Evolutionary conservation across 30 jellyfish, hydroid and myxozoan species (phyloP).

Genomic region (Catostylus mosaicus): DNA sequence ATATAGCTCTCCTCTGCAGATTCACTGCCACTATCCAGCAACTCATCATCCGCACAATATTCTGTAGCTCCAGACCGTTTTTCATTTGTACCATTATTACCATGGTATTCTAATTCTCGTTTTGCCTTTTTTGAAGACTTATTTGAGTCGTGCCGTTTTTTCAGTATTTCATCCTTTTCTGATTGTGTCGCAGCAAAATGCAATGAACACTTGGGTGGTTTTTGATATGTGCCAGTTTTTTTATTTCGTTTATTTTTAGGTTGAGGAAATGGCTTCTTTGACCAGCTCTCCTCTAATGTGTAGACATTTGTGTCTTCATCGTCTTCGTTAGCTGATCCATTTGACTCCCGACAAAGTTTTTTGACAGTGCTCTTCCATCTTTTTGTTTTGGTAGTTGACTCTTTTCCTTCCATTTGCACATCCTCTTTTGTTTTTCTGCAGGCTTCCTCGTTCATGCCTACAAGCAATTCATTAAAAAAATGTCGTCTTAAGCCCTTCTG

Average conservation of each 20-base stretch:
- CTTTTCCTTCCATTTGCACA: background rate
- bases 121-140: background rate
- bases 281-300: conserved; percentile 21
- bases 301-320: conserved; percentile 24
- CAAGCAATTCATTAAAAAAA: conserved; percentile 14
- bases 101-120: background rate
- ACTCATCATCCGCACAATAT: background rate
- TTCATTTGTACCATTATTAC: too few species aligned
- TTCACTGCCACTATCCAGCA: background rate
- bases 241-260: background rate
- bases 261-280: conserved; percentile 4
- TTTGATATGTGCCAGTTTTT: conserved; percentile 16
- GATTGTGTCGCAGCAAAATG: conserved; percentile 25
- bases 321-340: background rate
- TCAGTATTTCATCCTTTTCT: conserved; percentile 27
- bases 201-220: too few species aligned
- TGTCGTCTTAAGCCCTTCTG: conserved; percentile 27
- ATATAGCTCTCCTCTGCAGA: background rate
- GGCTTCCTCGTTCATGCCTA: conserved; percentile 18
- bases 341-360: too few species aligned
- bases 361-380: background rate
- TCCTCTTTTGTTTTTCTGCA: background rate
- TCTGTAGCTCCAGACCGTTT: too few species aligned
- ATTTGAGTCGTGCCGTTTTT: background rate
- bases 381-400: background rate